Evolutionary conservation across 2,888 invertebrate genomes (phyloP).

Genomic region (Cephus nigrinus): DNA sequence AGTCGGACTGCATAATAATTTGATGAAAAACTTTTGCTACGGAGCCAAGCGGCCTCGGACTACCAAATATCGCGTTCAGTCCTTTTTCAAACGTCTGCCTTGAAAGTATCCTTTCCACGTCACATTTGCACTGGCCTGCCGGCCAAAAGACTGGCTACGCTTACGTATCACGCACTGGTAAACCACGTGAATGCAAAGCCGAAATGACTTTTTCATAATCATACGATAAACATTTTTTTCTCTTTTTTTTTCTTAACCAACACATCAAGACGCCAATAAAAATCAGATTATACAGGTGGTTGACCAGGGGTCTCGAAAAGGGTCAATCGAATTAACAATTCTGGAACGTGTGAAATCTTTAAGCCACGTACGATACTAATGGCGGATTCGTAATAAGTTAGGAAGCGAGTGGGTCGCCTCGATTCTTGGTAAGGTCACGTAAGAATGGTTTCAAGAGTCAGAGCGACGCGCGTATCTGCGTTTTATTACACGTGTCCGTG

Average conservation of each 20-base stretch:
- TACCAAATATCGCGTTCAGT: neutral
- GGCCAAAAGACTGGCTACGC: neutral
- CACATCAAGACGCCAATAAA: neutral
- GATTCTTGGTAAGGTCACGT: slow-evolving; percentile 43
- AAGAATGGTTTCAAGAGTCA: slow-evolving; percentile 28
- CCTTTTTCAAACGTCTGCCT: slow-evolving; percentile 21
- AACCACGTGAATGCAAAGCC: neutral
- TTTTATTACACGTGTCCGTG: slow-evolving; percentile 51
- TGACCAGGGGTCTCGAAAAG: neutral
- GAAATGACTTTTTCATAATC: neutral
- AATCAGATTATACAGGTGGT: neutral
- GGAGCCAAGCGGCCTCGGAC: neutral
- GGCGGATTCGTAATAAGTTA: neutral
- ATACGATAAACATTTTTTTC: neutral
- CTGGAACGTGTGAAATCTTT: neutral
- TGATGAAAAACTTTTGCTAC: slow-evolving; percentile 32
- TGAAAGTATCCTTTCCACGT: slow-evolving; percentile 38
- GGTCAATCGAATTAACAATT: neutral
- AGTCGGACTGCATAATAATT: slow-evolving; percentile 32
- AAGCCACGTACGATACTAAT: neutral
- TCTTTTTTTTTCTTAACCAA: neutral
- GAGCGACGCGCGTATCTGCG: slow-evolving; percentile 41
- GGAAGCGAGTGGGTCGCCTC: slow-evolving; percentile 8
- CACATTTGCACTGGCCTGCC: slow-evolving; percentile 32
- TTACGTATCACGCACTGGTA: neutral